Percentiles rank a stretch among this genome's conserved stretches.
Conservation (phyloP, 2,797 vertebrate genomes). For the Pelochelys cantorii region DNA sequence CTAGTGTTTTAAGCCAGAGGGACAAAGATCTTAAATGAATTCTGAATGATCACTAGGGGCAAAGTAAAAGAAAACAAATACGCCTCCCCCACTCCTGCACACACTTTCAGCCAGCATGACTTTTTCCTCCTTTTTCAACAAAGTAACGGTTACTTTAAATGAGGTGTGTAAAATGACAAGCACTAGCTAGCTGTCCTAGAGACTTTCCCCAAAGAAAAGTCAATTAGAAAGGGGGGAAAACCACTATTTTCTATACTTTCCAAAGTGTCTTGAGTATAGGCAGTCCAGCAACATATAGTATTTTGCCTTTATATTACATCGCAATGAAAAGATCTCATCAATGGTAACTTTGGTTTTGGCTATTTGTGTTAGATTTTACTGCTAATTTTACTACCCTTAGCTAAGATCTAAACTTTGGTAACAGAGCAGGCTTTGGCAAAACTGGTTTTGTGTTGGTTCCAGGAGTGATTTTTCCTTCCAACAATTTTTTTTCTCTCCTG, state of each 20-base stretch:
- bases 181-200: not conserved
- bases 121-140: conserved; percentile 24
- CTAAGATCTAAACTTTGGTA: not conserved
- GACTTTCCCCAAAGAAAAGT: conserved; percentile 28
- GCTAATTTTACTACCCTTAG: not conserved
- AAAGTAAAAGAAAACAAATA: not conserved
- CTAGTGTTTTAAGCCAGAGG: not conserved
- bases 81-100: not conserved
- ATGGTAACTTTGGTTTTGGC: not conserved
- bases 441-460: not conserved
- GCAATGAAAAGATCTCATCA: not conserved
- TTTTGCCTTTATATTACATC: not conserved
- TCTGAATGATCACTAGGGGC: not conserved
- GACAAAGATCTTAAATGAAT: not conserved
- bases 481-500: not conserved
- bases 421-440: not conserved
- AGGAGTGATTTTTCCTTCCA: not conserved
- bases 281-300: not conserved
- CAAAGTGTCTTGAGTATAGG: not conserved
- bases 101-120: not conserved
- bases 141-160: conserved; percentile 32
- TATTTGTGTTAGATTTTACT: not conserved
- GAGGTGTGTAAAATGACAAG: conserved; percentile 6
- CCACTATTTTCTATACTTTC: conserved; percentile 23
- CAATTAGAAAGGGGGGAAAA: conserved; percentile 12